These are phyloP conservation scores for Himalopsyche phryganea DNA, from an alignment of 1,140 invertebrate species.

Conservation along the genomic window DNA sequence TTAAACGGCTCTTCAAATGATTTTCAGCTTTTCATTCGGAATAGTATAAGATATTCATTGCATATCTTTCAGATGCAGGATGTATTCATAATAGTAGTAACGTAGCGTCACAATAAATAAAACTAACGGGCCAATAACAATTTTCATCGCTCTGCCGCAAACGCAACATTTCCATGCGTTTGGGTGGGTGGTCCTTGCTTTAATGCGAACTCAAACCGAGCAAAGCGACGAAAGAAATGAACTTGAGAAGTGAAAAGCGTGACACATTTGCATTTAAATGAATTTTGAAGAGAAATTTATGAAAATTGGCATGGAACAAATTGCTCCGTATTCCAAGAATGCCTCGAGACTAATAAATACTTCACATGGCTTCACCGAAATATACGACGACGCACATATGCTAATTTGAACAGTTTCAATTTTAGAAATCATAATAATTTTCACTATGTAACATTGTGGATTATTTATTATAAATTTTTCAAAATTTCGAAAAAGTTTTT, in stretches of 20 bases:
- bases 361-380: no score
- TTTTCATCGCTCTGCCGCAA: conserved; percentile 29
- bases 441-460: no score
- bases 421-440: no score
- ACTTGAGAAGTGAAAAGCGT: neutral
- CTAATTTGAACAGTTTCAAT: no score
- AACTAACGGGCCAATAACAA: conserved; percentile 32
- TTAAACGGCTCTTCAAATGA: no score
- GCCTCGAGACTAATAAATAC: no score
- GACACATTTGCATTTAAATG: neutral
- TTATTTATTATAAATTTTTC: no score
- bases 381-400: no score
- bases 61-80: conserved; percentile 12
- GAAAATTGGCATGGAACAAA: conserved; percentile 1
- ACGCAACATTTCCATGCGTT: conserved; percentile 12
- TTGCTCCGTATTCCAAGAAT: no score
- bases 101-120: conserved; percentile 31
- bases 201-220: conserved; percentile 14
- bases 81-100: conserved; percentile 3
- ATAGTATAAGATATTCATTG: no score
- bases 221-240: conserved; percentile 20
- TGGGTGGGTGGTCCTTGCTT: conserved; percentile 16
- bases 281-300: neutral
- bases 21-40: no score
- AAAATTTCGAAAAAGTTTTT: no score